Evolutionary conservation across 2,888 invertebrate species (phyloP).

Genomic region (Ctena decussata): DNA sequence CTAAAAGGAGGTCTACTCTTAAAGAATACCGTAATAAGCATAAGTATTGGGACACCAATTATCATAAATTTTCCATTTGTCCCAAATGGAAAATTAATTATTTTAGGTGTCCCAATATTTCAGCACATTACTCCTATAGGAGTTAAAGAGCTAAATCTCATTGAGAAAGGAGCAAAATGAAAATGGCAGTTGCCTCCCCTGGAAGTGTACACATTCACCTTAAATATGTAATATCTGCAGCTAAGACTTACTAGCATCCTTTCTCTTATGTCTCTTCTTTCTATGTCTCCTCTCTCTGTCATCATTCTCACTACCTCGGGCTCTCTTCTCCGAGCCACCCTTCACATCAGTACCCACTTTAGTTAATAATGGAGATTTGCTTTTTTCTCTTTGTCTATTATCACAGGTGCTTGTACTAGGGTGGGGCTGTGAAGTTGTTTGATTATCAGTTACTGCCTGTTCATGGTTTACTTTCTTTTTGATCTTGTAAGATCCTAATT

Average conservation of each 20-base stretch:
- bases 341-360: not conserved
- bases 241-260: constrained; percentile 77
- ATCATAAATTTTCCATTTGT: too few species aligned
- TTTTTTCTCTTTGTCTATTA: not conserved
- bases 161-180: too few species aligned
- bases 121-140: too few species aligned
- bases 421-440: not conserved
- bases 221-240: too few species aligned
- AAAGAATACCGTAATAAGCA: too few species aligned
- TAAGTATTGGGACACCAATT: too few species aligned
- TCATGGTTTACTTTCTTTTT: not conserved
- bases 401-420: not conserved
- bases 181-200: too few species aligned
- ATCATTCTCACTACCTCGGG: constrained; percentile 18
- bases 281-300: constrained; percentile 38
- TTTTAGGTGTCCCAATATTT: too few species aligned
- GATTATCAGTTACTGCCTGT: not conserved
- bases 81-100: too few species aligned
- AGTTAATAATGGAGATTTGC: not conserved
- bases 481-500: not conserved
- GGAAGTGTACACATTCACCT: too few species aligned
- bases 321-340: not conserved
- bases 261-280: constrained; percentile 75
- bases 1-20: too few species aligned
- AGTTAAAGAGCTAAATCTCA: too few species aligned